These are phyloP conservation scores for Cassiopea andromeda DNA, from an alignment of 30 jellyfish, hydroid and myxozoan species.

Conservation along the genomic window DNA sequence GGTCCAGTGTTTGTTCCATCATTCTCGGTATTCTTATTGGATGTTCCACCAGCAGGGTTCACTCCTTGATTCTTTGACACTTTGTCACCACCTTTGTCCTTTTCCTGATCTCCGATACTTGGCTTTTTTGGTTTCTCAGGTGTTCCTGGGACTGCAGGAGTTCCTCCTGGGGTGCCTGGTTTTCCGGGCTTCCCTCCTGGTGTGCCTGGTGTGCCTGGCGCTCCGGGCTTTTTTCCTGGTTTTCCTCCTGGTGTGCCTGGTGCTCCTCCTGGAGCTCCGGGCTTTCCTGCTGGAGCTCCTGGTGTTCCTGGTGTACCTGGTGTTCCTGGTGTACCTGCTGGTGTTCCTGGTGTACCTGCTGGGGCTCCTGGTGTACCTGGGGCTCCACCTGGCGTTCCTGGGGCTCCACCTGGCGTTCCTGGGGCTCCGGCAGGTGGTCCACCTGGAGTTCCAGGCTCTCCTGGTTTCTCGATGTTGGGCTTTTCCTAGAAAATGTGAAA, in stretches of 20 bases:
- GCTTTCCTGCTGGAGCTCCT: slow-evolving; percentile 53
- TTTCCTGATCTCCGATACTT: slow-evolving; percentile 61
- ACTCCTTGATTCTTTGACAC: slow-evolving; percentile 62
- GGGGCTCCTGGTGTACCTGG: slow-evolving; percentile 67
- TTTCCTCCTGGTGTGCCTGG: slow-evolving; percentile 47
- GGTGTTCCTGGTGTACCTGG: slow-evolving; percentile 72
- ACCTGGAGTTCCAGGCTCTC: slow-evolving; percentile 53
- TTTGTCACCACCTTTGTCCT: slow-evolving; percentile 79
- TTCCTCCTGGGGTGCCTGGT: slow-evolving; percentile 49
- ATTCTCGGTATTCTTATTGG: slow-evolving; percentile 61
- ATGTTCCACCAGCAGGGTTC: slow-evolving; percentile 70
- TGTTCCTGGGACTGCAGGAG: slow-evolving; percentile 47
- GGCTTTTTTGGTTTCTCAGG: slow-evolving; percentile 52
- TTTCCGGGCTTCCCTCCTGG: slow-evolving; percentile 49
- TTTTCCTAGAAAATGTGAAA: slow-evolving; percentile 43
- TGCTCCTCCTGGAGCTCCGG: slow-evolving; percentile 58
- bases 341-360: slow-evolving; percentile 42
- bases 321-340: slow-evolving; percentile 45
- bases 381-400: slow-evolving; percentile 56
- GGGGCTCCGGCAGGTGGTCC: slow-evolving; percentile 56
- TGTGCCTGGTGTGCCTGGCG: slow-evolving; percentile 64
- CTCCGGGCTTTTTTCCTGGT: slow-evolving; percentile 57
- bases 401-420: slow-evolving; percentile 53
- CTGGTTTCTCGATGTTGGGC: slow-evolving; percentile 68
- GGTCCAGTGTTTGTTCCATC: slow-evolving; percentile 68